Base-by-base conservation (phyloP, 2,113 vertebrate species). In the Bolborhynchus lineola region DNA sequence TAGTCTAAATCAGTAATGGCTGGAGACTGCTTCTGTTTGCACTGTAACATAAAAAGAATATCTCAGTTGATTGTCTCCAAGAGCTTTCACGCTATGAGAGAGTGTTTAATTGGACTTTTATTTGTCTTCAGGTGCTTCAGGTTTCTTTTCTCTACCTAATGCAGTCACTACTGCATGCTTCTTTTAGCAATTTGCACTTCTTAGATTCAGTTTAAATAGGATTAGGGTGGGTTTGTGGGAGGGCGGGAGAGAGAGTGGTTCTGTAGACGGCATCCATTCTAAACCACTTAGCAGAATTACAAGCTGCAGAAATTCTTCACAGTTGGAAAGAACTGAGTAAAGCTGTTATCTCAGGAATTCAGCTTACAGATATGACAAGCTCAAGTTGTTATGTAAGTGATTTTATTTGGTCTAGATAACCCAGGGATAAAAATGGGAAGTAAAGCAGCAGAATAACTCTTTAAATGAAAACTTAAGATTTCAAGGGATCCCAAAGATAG, bases 341-440 rank as follows among this genome's bases (percentile, higher is more conserved):
- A 97, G 95, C 95, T 96, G 97, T 96, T 97, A 96, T 97, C 97
- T 94, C 96, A 91, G 76, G 97, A 96, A 97, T 96, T 94, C 96
- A 97, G 95, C 93, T 97, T 94, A 88, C 90, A 95, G 81, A 94
- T 92, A 77, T 92, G 95, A 97, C 93, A 96, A 86, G 89, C 72
- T 80, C 88, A 85, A 85, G 91, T 97, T 92, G 87, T 96, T 97
- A 97, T 91, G 88, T 94, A 97, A 97, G 90, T 87, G 96, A 89
- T 94, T 95, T 96, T 87, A 92, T 86, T 94, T 93, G 90, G 92
- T 96, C 84, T 96, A 93, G 89, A 97, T 95, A 96, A 97, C 93
- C 81, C 64, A 93, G 94, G 93, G 68, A 95, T 77, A 71, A 88
- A 96, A 96, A 53, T 79, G 72, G 10, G 1, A 85, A 93, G 70